Conservation (phyloP, 2,888 invertebrate species). For the Allolobophora icterica region DNA sequence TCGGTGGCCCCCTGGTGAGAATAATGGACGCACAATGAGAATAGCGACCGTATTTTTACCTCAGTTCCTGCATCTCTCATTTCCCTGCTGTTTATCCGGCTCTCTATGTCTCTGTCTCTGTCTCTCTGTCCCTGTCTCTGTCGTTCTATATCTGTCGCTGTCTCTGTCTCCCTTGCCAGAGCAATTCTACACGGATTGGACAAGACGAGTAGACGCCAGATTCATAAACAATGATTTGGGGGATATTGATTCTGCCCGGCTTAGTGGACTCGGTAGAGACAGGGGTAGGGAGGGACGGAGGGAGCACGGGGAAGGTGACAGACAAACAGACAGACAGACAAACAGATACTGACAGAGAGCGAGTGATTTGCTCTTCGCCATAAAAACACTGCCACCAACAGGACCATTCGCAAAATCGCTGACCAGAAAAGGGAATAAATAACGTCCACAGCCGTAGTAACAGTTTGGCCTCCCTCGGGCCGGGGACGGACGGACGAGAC, state of each 20-base stretch:
- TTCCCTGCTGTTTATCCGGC: too few species aligned
- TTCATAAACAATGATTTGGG: not conserved
- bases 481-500: too few species aligned
- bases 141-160: not conserved
- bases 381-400: not conserved
- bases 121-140: not conserved
- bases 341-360: not conserved
- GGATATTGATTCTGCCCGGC: not conserved
- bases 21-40: not conserved
- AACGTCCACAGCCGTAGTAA: not conserved
- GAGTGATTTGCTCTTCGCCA: not conserved
- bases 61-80: not conserved
- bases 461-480: conserved; percentile 6
- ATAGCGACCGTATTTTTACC: not conserved
- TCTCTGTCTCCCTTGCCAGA: not conserved
- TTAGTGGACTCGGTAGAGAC: not conserved
- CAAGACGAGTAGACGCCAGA: not conserved
- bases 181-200: not conserved
- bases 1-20: not conserved
- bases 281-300: not conserved
- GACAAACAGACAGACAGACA: not conserved
- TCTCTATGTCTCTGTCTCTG: not conserved
- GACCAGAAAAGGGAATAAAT: not conserved
- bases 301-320: too few species aligned
- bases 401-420: not conserved